A percentile compares a stretch with the other conserved stretches of the same genome.
Conservation (phyloP, 2,797 vertebrate genomes). For the Enteromius viviparus region DNA sequence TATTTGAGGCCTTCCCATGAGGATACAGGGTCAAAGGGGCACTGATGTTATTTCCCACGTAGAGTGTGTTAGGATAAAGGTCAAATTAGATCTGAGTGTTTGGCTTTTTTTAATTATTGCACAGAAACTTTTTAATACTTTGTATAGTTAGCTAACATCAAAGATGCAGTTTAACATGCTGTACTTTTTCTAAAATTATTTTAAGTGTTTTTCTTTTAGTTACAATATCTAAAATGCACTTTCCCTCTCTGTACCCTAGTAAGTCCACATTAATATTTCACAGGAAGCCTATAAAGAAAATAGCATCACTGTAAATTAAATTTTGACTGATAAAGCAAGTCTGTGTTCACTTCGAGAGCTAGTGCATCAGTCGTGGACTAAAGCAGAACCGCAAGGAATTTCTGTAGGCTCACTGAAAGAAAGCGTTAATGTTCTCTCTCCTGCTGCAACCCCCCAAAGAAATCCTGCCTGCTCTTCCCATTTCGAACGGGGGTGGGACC, state of each 20-base stretch:
- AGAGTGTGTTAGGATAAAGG: not conserved
- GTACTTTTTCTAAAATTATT: not conserved
- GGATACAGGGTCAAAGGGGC: slow-evolving; percentile 37
- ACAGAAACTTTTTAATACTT: not conserved
- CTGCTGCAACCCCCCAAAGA: slow-evolving; percentile 35
- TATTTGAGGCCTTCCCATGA: slow-evolving; percentile 25
- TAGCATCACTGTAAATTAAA: not conserved
- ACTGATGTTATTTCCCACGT: slow-evolving; percentile 36
- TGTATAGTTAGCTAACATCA: not conserved
- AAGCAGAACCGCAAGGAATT: slow-evolving; percentile 33
- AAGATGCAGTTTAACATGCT: not conserved
- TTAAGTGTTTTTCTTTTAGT: not conserved
- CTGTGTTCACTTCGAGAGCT: not conserved
- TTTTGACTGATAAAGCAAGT: not conserved
- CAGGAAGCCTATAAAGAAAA: not conserved
- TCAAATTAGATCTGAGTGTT: not conserved
- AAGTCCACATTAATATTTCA: not conserved
- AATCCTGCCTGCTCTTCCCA: slow-evolving; percentile 47
- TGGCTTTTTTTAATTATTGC: not conserved
- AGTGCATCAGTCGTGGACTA: slow-evolving; percentile 15
- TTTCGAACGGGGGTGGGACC: slow-evolving; percentile 56
- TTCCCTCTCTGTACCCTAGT: not conserved
- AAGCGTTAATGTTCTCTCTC: slow-evolving; percentile 35
- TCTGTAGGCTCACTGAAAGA: slow-evolving; percentile 21
- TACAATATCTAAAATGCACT: not conserved